A percentile compares a stretch with the other conserved stretches of the same genome.
Conservation (phyloP, 2,888 invertebrate species). For the Oxytorus armatus region DNA sequence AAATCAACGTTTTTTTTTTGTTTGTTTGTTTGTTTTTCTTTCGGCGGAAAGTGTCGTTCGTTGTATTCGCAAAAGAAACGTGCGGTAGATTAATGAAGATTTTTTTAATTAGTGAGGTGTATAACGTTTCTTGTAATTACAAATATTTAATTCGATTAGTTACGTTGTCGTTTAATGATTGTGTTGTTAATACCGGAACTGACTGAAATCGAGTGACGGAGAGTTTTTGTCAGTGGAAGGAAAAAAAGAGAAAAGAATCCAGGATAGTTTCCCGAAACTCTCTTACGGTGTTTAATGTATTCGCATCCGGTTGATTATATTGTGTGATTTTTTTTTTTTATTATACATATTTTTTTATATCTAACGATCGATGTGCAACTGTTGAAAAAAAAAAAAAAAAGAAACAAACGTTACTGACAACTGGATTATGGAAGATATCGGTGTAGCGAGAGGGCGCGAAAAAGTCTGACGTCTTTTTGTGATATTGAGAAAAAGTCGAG, state of each 20-base stretch:
- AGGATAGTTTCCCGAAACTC: conserved; percentile 27
- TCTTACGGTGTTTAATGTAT: neutral
- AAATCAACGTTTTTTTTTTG: neutral
- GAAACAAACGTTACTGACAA: conserved; percentile 2
- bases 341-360: neutral
- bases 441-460: conserved; percentile 36
- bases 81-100: neutral
- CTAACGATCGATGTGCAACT: neutral
- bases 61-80: neutral
- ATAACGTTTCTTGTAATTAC: no score
- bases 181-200: conserved; percentile 2
- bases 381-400: conserved; percentile 4
- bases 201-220: conserved; percentile 10
- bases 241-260: conserved; percentile 4
- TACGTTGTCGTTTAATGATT: neutral
- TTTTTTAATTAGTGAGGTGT: conserved; percentile 10
- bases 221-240: conserved; percentile 20
- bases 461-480: conserved; percentile 55
- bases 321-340: neutral
- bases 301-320: conserved; percentile 17
- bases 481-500: conserved; percentile 21
- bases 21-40: no score
- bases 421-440: conserved; percentile 63
- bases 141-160: neutral
- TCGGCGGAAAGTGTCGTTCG: conserved; percentile 4